A percentile compares a stretch with the other conserved stretches of the same genome.
Evolutionary conservation across 2,797 vertebrate species (phyloP).

Genomic region (Toxotes lorentzi): DNA sequence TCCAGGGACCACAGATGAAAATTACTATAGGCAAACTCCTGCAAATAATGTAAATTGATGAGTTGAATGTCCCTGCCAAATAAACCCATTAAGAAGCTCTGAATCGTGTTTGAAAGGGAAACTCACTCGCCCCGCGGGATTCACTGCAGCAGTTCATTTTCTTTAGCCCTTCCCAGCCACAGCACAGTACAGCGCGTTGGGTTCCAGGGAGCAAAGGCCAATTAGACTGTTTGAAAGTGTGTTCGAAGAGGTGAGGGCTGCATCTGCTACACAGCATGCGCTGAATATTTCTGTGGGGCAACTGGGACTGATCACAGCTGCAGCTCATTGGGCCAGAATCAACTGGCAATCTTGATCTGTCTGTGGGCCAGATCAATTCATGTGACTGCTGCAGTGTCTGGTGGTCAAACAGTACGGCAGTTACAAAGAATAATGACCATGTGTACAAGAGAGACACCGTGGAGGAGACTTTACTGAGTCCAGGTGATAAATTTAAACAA

Average conservation of each 20-base stretch:
- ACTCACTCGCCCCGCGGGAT: conserved; percentile 7
- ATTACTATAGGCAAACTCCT: not conserved
- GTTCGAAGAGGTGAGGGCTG: conserved; percentile 52
- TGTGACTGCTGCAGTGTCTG: conserved; percentile 14
- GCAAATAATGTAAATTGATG: conserved; percentile 42
- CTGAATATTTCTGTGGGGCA: conserved; percentile 48
- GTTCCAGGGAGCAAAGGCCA: conserved; percentile 61
- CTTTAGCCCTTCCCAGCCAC: conserved; percentile 18
- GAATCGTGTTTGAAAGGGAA: conserved; percentile 23
- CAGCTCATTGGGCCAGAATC: conserved; percentile 40
- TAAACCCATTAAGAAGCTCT: conserved; percentile 35
- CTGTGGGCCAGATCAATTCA: conserved; percentile 43
- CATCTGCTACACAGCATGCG: conserved; percentile 69
- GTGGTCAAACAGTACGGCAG: not conserved
- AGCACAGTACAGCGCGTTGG: conserved; percentile 12
- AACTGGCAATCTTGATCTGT: conserved; percentile 14
- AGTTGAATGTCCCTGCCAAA: conserved; percentile 29
- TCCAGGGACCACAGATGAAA: conserved; percentile 10
- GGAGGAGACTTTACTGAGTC: not conserved
- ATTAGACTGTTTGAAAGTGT: conserved; percentile 47
- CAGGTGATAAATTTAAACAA: not conserved
- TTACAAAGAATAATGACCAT: not conserved
- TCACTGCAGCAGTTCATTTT: conserved; percentile 41
- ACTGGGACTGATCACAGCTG: conserved; percentile 60
- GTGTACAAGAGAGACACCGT: not conserved